phyloP scores from a whole-genome alignment of 2,113 vertebrate genomes.

The Burhinus oedicnemus region DNA sequence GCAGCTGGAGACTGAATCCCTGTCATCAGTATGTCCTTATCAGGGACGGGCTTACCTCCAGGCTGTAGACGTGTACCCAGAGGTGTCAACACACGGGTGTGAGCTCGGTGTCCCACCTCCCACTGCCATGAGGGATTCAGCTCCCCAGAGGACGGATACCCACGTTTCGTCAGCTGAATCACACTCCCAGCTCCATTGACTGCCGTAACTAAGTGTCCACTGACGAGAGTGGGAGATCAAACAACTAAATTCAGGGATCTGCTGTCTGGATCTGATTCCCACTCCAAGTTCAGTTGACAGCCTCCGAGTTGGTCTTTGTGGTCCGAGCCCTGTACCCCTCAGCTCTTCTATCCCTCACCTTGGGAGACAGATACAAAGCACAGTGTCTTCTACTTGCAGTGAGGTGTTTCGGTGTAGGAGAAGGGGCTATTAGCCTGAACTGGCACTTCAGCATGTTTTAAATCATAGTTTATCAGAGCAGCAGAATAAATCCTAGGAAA shows the following conservation, averaged over 20 bases:
- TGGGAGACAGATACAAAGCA: background rate
- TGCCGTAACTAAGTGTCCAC: background rate
- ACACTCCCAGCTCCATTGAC: background rate
- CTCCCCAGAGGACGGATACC: background rate
- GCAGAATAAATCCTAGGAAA: background rate
- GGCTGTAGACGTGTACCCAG: background rate
- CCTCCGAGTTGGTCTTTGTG: background rate
- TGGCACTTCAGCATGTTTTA: background rate
- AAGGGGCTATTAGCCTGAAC: background rate
- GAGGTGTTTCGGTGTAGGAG: background rate
- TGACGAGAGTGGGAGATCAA: background rate
- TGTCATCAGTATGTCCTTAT: background rate
- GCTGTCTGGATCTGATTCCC: background rate
- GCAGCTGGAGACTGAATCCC: background rate
- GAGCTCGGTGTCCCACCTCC: background rate
- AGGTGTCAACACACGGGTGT: rapidly evolving
- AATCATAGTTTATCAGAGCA: background rate
- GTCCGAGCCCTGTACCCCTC: background rate
- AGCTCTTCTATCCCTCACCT: background rate
- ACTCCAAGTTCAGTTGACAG: background rate
- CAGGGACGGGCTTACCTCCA: background rate
- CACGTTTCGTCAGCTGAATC: background rate
- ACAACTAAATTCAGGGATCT: background rate
- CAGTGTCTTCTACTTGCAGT: background rate
- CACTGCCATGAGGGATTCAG: background rate